Percentiles rank a stretch among this genome's conserved stretches.
These are phyloP conservation scores for Osmoderma eremita DNA, from an alignment of 2,888 invertebrate species.

Conservation along the genomic window DNA sequence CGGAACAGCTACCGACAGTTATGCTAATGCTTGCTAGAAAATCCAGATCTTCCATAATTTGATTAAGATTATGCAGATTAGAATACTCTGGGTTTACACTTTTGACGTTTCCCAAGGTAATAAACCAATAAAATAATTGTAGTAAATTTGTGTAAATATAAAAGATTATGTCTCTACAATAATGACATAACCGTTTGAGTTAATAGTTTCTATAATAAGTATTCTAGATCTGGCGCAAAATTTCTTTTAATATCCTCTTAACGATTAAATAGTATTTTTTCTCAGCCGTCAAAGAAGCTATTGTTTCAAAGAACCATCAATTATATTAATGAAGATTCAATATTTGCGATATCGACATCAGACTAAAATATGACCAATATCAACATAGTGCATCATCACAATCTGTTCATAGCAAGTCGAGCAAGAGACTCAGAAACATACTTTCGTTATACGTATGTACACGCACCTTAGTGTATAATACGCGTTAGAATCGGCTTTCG, in stretches of 20 bases:
- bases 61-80: no score
- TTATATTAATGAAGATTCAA: conserved; percentile 30
- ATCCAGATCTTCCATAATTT: no score
- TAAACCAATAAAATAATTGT: no score
- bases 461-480: not conserved
- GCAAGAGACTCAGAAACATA: conserved; percentile 3
- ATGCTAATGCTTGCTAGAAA: no score
- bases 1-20: no score
- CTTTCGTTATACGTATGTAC: not conserved
- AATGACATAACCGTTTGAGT: no score
- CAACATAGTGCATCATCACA: conserved; percentile 21
- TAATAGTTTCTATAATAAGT: no score
- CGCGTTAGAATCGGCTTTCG: not conserved
- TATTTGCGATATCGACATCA: conserved; percentile 29
- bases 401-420: conserved; percentile 18
- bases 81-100: no score
- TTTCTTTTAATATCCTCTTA: not conserved
- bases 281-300: conserved; percentile 4
- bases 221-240: not conserved
- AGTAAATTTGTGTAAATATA: no score
- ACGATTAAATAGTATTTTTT: conserved; percentile 14
- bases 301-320: conserved; percentile 29
- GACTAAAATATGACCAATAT: conserved; percentile 21
- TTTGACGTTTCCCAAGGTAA: no score
- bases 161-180: no score